Base-by-base conservation (phyloP, 2,797 vertebrate genomes). In the Sparidentex hasta region DNA sequence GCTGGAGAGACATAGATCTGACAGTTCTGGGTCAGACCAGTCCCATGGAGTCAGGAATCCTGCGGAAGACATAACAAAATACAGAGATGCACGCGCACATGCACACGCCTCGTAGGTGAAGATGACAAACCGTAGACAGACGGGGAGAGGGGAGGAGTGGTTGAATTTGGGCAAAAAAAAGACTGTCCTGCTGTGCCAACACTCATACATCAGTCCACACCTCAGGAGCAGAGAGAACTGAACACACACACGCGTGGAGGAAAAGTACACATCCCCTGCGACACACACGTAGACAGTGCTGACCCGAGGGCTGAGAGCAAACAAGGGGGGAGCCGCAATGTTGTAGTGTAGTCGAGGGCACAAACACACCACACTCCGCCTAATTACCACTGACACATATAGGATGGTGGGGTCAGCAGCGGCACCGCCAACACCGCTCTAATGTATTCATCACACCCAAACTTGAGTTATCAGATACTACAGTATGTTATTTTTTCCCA, bases 1-100 rank as follows among this genome's bases (percentile, higher is more conserved):
- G 57, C 65, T 84, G 33, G 75, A 80, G 71, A 87, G 78, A 80
- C 80, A 74, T 62, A 78, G 78, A 87, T 83, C 65, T 93, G 94
- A 94, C 94, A 93, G 87, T 93, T 93, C 88, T 93, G 85, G 93
- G 92, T 93, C 93, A 93, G 74, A 89, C 72, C 80, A 85, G 88
- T 86, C 82, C 87, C 74, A 83, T 81, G 76, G 82, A 92, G 87
- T 92, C 83, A 90, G 70, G 66, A 72, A 89, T 81, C 75, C 77
- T 72, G 82, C 76, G 88, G 74, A 88, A 81, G 76, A 72, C 80
- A 77, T 21, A 56, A 63, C 74, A 80, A 78, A 86, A 87, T 82
- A 79, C 76, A 87, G 21, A 67, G 46, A 65, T 12, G 59, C 29
- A 56, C 46, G 65, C 11, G 54, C 72, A 56, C 46, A 68, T 14